Base-by-base conservation (phyloP, 1,140 invertebrate species). In the Lethocerus indicus region DNA sequence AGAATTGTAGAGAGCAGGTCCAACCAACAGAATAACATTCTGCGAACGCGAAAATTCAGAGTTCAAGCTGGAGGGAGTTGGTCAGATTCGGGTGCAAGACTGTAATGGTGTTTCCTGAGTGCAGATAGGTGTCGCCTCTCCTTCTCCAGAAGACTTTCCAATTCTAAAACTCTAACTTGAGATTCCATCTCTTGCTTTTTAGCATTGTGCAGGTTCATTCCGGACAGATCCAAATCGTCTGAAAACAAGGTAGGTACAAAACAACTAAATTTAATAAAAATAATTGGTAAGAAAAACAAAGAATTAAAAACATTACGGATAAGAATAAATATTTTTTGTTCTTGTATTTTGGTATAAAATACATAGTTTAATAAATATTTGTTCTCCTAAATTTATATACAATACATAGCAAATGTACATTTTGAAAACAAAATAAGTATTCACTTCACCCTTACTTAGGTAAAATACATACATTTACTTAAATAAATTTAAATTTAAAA, bases 101-200 rank as follows among this genome's bases (percentile, higher is more conserved):
- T 80, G 69, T 98, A 99, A 71, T 98, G 92, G 57, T 88, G 78
- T 62, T 85, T 83, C 47, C 95, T 71, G 25, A 98, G 71, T 47
- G 87, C 79, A 13, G 88, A 74, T 46, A 98, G 69, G 54, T 74
- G 72, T 41, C 79, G 70, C 56, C 94, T 73, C 68, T 97, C 91
- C 55, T 82, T 83, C 58, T 90, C 83, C 41, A 99, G 67, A 54
- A 83, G 77, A 53, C 82, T 83, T 63, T 98, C 93, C 41, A 96
- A 69, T 71, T 98, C 89, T 41, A 98, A 69, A 40, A 96, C 82
- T 58, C 81, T 76, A 16, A 92, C 86, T 64, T 92, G 88, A 44
- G 86, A 79, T 64, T 98, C 92, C 87, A 97, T 95, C 72, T 97
- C 93, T 55, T 90, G 67, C 40, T 83, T 78, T 63, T 98, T 95